Percentiles rank a stretch among this genome's conserved stretches.
phyloP scores from a whole-genome alignment of 2,888 invertebrate species.

The Chalcosyrphus nemorum region DNA sequence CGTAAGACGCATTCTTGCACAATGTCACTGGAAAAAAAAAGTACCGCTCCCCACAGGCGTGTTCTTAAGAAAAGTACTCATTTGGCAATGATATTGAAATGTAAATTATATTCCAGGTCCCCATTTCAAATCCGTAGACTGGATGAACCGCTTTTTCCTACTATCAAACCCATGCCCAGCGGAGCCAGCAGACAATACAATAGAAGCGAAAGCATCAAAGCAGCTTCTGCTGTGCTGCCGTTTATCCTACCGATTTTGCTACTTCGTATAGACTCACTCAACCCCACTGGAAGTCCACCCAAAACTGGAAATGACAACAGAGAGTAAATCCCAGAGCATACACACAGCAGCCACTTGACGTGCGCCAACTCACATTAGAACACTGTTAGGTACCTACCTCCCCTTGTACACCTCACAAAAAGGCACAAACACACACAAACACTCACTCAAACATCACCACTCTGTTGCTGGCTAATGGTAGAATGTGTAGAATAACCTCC shows the following conservation, averaged over 20 bases:
- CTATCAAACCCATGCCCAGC: neutral
- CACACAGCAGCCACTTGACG: conserved; percentile 8
- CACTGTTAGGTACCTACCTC: neutral
- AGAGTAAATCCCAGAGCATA: conserved; percentile 30
- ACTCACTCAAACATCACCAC: conserved; percentile 12
- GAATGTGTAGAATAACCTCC: neutral
- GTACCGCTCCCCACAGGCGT: conserved; percentile 37
- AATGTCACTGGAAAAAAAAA: conserved; percentile 12
- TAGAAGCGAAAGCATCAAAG: conserved; percentile 1
- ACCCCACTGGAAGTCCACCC: conserved; percentile 29
- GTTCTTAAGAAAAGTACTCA: conserved; percentile 10
- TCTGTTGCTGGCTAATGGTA: conserved; percentile 2
- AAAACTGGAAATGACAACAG: conserved; percentile 61
- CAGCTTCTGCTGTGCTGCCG: neutral
- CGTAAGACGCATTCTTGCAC: conserved; percentile 36
- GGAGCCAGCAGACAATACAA: neutral
- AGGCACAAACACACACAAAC: conserved; percentile 5
- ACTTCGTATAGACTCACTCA: conserved; percentile 40
- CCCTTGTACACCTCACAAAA: neutral
- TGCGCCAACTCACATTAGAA: conserved; percentile 46
- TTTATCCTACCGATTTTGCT: neutral
- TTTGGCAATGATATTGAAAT: conserved; percentile 60
- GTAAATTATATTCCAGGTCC: conserved; percentile 51
- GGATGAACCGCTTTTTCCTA: conserved; percentile 9
- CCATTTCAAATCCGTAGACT: conserved; percentile 9